A percentile compares a stretch with the other conserved stretches of the same genome.
Evolutionary conservation across 2,113 vertebrate genomes (phyloP).

Genomic region (Aix galericulata): DNA sequence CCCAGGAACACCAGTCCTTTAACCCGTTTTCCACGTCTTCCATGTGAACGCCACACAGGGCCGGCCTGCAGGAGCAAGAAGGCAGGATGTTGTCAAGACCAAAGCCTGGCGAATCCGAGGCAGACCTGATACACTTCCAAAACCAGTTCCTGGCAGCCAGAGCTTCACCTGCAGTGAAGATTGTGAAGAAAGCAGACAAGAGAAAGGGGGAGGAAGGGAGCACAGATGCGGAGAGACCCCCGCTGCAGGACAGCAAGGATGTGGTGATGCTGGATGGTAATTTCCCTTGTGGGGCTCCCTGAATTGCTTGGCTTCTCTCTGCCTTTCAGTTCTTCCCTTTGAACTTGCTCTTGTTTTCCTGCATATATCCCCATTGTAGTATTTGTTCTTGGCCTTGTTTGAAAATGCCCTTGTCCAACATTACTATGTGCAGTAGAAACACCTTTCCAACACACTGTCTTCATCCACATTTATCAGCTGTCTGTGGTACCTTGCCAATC

Average conservation of each 20-base stretch:
- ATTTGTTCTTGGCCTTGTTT: neutral
- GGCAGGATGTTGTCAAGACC: constrained; percentile 88
- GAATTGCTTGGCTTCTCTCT: neutral
- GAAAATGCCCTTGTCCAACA: neutral
- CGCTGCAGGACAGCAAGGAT: constrained; percentile 74
- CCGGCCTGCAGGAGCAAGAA: neutral
- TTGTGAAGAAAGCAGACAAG: constrained; percentile 88
- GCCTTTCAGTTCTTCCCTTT: neutral
- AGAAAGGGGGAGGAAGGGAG: constrained; percentile 73
- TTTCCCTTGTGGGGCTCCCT: neutral
- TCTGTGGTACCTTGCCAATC: neutral
- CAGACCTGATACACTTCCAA: constrained; percentile 90
- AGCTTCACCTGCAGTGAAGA: constrained; percentile 79
- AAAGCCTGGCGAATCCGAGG: constrained; percentile 90
- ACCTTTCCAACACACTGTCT: neutral
- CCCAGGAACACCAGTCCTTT: neutral
- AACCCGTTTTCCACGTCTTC: neutral
- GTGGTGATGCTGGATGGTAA: constrained; percentile 89
- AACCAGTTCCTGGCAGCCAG: constrained; percentile 85
- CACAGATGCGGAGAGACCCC: neutral
- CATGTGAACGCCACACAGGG: neutral
- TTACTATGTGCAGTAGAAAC: neutral
- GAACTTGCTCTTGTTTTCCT: neutral
- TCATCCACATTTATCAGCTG: neutral
- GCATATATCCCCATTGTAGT: neutral